These are phyloP conservation scores for Parascotia fuliginaria DNA, from an alignment of 2,888 invertebrate genomes.

Conservation along the genomic window DNA sequence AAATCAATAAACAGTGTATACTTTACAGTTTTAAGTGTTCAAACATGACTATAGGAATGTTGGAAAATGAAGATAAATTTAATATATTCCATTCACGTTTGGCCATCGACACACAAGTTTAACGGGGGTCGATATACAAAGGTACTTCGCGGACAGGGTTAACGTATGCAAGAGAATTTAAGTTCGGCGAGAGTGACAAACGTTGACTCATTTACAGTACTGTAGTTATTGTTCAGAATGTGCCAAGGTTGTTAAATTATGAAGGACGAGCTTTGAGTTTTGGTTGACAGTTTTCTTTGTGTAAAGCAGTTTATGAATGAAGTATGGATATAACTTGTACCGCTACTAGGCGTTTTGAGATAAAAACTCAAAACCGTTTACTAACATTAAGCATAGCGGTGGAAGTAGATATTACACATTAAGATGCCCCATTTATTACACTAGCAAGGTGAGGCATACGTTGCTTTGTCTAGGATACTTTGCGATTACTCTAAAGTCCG, in stretches of 20 bases:
- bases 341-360: too few species aligned
- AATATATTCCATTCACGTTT: constrained; percentile 59
- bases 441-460: too few species aligned
- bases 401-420: too few species aligned
- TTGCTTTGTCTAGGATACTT: too few species aligned
- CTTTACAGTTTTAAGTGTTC: constrained; percentile 17
- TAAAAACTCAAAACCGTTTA: too few species aligned
- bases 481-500: too few species aligned
- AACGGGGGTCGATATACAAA: constrained; percentile 50
- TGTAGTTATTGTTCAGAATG: background rate
- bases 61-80: constrained; percentile 39
- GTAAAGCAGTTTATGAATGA: too few species aligned
- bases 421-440: too few species aligned
- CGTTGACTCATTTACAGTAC: background rate
- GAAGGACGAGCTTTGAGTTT: background rate
- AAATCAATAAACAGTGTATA: constrained; percentile 8
- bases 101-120: constrained; percentile 30
- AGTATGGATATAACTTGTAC: too few species aligned
- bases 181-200: background rate
- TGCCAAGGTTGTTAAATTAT: constrained; percentile 12
- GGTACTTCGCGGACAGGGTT: constrained; percentile 25
- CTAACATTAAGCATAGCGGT: too few species aligned
- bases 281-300: too few species aligned
- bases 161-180: constrained; percentile 20
- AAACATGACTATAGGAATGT: constrained; percentile 38